Base-by-base conservation (phyloP, 2,888 invertebrate genomes). In the Orchestes rusci region DNA sequence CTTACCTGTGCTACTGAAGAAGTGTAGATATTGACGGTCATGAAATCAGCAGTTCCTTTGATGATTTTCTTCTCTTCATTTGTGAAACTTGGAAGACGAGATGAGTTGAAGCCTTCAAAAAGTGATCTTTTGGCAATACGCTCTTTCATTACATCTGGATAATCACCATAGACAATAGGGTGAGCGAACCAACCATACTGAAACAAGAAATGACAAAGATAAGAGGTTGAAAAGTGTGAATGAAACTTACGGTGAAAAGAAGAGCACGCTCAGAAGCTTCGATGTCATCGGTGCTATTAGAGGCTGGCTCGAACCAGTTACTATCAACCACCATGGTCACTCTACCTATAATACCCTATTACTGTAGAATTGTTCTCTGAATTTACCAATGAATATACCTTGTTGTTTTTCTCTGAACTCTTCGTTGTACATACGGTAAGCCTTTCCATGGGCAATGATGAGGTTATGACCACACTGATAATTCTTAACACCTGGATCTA, bases 11-110 rank as follows among this genome's bases (percentile, higher is more conserved):
- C 38, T 33, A 37, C 10, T 2, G 45, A 40, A 19, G 48, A 48
- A 17, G 84, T 80, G 60, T 89, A 89, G 43, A 80, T 76, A 61
- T 88, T 88, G n/a, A 87, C 62, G 1, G 83, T 85, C 41, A 88
- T 70, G 64, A 81, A 85, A 60, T 90, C 87, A 1, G 73, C 71
- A 1, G 84, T 77, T 31, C 48, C 48, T 16, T 40, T 48, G 32
- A 48, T 44, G 13, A 48, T 18, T 18, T 48, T n/a, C 16, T 50
- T 47, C 23, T 45, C 42, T 27, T 40, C 34, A 2, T 49, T 42
- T 2, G 49, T 45, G 32, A 49, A 49, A n/a, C 27, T 31, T 4
- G 49, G 49, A 8, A 49, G 31, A 20, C 49, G 39, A 8, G 45
- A 45, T 4, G 40, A 29, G 19, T 29, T 38, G 19, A 49, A 42